Base-by-base conservation (phyloP, 2,113 vertebrate genomes). In the Odobenus rosmarus region DNA sequence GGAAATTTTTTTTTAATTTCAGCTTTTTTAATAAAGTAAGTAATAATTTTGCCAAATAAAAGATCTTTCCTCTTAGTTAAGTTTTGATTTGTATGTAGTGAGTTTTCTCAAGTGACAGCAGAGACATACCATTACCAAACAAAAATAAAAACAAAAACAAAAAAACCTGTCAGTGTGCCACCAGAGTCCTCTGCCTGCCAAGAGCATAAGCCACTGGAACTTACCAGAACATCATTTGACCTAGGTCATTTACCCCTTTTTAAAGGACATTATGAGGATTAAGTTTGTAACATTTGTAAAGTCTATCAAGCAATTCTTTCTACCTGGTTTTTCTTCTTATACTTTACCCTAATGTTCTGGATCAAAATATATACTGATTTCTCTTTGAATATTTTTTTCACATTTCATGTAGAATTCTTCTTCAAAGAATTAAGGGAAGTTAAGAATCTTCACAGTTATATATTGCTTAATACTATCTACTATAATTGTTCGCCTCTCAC, bases 11-110 rank as follows among this genome's bases (percentile, higher is more conserved):
- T 74, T 88, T 53, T 11, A n/a, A 77, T 76, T 69, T 2, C n/a
- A 83, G 39, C 31, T 79, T 71, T 88, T 95, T 84, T 3, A 89
- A 85, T 82, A 71, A 90, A 95, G 2, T 81, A 3, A 71, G 0
- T 90, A 71, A 69, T 61, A 49, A 7, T 94, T 92, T 96, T 94
- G 3, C 80, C 49, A 88, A 72, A 36, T 90, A 83, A 97, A 93
- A 86, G 21, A 49, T n/a, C 53, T 86, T 39, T 49, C 59, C 59
- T 13, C n/a, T 88, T 49, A 67, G 31, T 95, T 88, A 71, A 91
- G 46, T 77, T 95, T 95, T 86, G 15, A 71, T 80, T 71, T 88
- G 76, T 93, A 59, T 67, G 28, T 88, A 62, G 4, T 79, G 5
- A 88, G 14, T 87, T 96, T 96, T 97, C 79, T 82, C 71, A 77